Percentiles rank a stretch among this genome's conserved stretches.
Evolutionary conservation across 2,888 invertebrate species (phyloP).

Genomic region (Mythimna pallens): DNA sequence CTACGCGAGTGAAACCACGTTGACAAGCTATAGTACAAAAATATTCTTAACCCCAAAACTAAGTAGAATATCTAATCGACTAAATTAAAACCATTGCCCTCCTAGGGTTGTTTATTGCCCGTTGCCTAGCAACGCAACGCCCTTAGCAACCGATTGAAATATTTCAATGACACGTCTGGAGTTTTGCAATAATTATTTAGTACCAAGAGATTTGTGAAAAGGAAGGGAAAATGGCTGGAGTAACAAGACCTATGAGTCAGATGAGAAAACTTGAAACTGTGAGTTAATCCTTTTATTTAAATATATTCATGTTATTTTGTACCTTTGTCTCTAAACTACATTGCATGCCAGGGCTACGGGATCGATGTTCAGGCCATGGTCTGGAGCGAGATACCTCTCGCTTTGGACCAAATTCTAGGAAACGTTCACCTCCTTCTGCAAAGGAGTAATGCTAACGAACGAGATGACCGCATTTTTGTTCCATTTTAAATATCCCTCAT

Average conservation of each 20-base stretch:
- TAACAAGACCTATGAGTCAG: constrained; percentile 83
- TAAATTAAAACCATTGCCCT: constrained; percentile 43
- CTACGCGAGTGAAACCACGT: background rate
- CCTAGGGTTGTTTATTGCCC: constrained; percentile 58
- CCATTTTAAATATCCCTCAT: too few species aligned
- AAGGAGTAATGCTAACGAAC: too few species aligned
- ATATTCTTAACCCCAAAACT: constrained; percentile 5
- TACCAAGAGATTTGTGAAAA: constrained; percentile 12
- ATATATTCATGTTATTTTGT: background rate
- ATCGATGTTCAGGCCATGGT: too few species aligned
- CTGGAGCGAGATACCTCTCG: too few species aligned
- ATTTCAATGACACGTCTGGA: constrained; percentile 25
- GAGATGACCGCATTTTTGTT: too few species aligned
- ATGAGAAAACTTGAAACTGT: constrained; percentile 85
- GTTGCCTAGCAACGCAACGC: constrained; percentile 62
- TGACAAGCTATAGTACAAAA: background rate
- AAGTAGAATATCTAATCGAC: constrained; percentile 39
- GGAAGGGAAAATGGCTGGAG: constrained; percentile 72
- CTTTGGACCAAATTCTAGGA: too few species aligned
- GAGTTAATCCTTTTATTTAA: constrained; percentile 47
- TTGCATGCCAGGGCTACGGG: too few species aligned
- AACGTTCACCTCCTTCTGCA: too few species aligned
- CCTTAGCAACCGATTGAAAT: constrained; percentile 59
- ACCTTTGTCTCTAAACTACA: too few species aligned
- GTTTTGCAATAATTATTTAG: constrained; percentile 44